A percentile compares a stretch with the other conserved stretches of the same genome.
These are phyloP conservation scores for Stegodyphus dumicola DNA, from an alignment of 1,140 invertebrate species.

Conservation along the genomic window DNA sequence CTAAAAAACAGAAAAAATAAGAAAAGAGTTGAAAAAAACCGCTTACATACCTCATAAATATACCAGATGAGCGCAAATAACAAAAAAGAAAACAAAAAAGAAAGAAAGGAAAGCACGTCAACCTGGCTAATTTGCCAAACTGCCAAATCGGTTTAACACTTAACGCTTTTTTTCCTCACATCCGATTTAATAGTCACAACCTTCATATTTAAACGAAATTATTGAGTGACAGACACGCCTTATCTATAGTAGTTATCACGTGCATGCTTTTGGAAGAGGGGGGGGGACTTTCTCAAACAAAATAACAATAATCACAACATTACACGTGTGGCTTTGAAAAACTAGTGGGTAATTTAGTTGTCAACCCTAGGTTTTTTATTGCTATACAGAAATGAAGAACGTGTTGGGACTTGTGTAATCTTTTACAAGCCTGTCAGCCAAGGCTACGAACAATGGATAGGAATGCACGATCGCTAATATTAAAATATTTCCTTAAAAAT, in stretches of 20 bases:
- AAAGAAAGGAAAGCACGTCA: not conserved
- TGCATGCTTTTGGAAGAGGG: not conserved
- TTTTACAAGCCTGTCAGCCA: constrained; percentile 20
- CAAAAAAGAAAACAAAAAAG: not conserved
- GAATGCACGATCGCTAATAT: constrained; percentile 51
- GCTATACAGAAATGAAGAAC: constrained; percentile 20
- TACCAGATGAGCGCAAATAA: too few species aligned
- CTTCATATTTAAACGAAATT: constrained; percentile 39
- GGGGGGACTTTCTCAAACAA: constrained; percentile 8
- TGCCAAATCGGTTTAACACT: constrained; percentile 26
- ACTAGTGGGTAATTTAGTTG: constrained; percentile 55
- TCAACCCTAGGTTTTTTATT: constrained; percentile 52
- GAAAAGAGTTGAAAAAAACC: too few species aligned
- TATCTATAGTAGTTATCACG: constrained; percentile 30
- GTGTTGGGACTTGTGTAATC: constrained; percentile 37
- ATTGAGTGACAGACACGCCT: constrained; percentile 51
- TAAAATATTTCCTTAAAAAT: constrained; percentile 34
- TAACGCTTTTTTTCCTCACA: constrained; percentile 25
- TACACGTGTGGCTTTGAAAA: constrained; percentile 25
- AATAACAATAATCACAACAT: constrained; percentile 55
- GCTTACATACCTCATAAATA: too few species aligned
- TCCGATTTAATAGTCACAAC: constrained; percentile 37
- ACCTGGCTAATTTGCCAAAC: not conserved
- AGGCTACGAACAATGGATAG: constrained; percentile 23
- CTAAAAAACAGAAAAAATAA: too few species aligned